Evolutionary conservation across 2,888 invertebrate genomes (phyloP).

Genomic region (Hydropsyche betteni): DNA sequence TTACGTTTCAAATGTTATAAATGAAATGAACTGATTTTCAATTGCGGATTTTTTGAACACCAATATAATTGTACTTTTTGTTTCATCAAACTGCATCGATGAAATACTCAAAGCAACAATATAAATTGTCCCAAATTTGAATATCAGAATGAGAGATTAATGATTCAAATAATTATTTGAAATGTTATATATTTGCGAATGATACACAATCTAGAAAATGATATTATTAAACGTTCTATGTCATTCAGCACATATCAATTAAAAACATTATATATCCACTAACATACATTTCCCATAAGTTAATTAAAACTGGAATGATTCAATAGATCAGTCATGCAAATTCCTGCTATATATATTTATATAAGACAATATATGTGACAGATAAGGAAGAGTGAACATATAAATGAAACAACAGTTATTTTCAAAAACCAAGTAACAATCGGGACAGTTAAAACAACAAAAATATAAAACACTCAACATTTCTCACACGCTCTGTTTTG

Average conservation of each 20-base stretch:
- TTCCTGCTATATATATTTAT: constrained; percentile 25
- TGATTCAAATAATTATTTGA: no score
- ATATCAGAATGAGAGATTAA: no score
- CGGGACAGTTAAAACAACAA: constrained; percentile 42
- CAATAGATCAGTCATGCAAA: constrained; percentile 34
- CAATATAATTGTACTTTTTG: no score
- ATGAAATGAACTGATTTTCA: no score
- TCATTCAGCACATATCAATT: constrained; percentile 49
- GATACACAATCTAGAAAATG: constrained; percentile 3
- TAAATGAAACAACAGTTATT: constrained; percentile 49
- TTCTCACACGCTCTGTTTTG: constrained; percentile 36
- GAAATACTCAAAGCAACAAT: no score
- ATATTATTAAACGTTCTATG: constrained; percentile 35
- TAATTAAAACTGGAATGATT: constrained; percentile 40
- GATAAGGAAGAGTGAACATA: constrained; percentile 49
- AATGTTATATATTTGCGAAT: no score
- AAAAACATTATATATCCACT: constrained; percentile 41
- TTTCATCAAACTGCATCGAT: no score
- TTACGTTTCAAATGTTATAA: no score
- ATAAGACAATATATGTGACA: constrained; percentile 43
- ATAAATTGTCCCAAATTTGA: no score
- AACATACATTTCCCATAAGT: constrained; percentile 46
- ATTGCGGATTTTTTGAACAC: no score
- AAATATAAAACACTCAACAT: constrained; percentile 39
- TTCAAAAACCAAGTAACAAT: constrained; percentile 44